A percentile compares a stretch with the other conserved stretches of the same genome.
These are phyloP conservation scores for Hypomesus transpacificus DNA, from an alignment of 2,113 vertebrate genomes.

Conservation along the genomic window DNA sequence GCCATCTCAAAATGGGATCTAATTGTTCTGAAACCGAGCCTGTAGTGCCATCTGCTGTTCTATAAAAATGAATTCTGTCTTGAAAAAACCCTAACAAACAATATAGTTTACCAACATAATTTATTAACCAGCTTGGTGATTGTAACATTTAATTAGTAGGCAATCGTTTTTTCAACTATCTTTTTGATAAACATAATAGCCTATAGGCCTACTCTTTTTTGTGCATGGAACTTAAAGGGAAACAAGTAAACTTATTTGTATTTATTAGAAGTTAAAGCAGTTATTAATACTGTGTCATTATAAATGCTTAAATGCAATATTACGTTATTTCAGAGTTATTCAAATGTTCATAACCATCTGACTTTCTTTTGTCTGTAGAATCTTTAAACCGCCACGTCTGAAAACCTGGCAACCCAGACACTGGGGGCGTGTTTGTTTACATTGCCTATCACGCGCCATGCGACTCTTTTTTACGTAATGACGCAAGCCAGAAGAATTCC, in stretches of 20 bases:
- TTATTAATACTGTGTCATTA: too few species aligned
- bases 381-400: background rate
- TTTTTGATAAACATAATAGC: too few species aligned
- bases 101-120: too few species aligned
- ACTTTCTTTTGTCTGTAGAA: background rate
- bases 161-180: too few species aligned
- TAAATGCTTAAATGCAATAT: background rate
- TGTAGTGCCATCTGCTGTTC: conserved; percentile 18
- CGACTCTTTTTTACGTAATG: conserved; percentile 31
- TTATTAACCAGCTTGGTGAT: too few species aligned
- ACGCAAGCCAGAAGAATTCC: conserved; percentile 22
- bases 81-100: too few species aligned
- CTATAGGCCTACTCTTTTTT: too few species aligned
- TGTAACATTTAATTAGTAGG: too few species aligned
- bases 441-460: conserved; percentile 37
- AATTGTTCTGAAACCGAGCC: background rate
- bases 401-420: conserved; percentile 21
- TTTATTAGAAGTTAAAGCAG: too few species aligned
- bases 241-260: too few species aligned
- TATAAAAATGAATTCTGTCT: background rate
- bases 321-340: background rate
- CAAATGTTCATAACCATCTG: background rate
- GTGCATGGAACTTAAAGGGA: too few species aligned
- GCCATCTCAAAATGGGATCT: background rate
- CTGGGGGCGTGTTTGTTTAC: conserved; percentile 49